A percentile compares a stretch with the other conserved stretches of the same genome.
phyloP scores from a whole-genome alignment of 2,113 vertebrate genomes.

The Melanerpes formicivorus region DNA sequence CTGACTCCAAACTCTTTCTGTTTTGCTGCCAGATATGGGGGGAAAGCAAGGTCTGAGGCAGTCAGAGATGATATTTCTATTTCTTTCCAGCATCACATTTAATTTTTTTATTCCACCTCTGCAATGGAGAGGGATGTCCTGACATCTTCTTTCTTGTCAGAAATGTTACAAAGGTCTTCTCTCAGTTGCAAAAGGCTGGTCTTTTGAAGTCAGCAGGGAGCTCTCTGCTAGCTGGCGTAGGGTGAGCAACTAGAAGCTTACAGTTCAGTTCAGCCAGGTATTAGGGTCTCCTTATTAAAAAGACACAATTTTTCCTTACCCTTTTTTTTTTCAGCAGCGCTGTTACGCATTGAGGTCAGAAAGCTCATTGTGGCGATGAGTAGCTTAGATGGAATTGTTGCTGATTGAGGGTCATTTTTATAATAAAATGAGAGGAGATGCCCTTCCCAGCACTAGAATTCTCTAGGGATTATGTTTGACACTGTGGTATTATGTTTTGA shows the following conservation, averaged over 20 bases:
- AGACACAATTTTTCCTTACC: neutral
- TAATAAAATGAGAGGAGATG: conserved; percentile 34
- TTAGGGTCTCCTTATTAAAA: conserved; percentile 22
- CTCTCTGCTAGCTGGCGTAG: neutral
- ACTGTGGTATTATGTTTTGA: conserved; percentile 64
- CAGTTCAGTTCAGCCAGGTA: conserved; percentile 42
- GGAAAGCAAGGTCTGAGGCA: conserved; percentile 24
- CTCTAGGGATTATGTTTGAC: conserved; percentile 60
- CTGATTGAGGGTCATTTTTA: neutral
- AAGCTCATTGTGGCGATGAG: neutral
- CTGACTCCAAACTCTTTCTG: conserved; percentile 50
- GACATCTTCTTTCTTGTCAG: conserved; percentile 18
- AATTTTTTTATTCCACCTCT: conserved; percentile 41
- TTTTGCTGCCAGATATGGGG: conserved; percentile 53
- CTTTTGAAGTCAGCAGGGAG: conserved; percentile 62
- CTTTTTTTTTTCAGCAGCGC: neutral
- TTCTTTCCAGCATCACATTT: conserved; percentile 38
- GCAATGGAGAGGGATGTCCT: conserved; percentile 39
- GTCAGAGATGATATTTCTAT: conserved; percentile 32
- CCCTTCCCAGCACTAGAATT: conserved; percentile 19
- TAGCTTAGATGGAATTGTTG: neutral
- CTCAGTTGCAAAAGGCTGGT: conserved; percentile 37
- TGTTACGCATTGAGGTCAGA: neutral
- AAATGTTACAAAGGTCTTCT: conserved; percentile 25
- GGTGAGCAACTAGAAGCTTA: neutral